Evolutionary conservation across 2,113 vertebrate genomes (phyloP), one percentile per base, ranked within the genome.

Genomic region (Gnathonemus longibarbis): DNA sequence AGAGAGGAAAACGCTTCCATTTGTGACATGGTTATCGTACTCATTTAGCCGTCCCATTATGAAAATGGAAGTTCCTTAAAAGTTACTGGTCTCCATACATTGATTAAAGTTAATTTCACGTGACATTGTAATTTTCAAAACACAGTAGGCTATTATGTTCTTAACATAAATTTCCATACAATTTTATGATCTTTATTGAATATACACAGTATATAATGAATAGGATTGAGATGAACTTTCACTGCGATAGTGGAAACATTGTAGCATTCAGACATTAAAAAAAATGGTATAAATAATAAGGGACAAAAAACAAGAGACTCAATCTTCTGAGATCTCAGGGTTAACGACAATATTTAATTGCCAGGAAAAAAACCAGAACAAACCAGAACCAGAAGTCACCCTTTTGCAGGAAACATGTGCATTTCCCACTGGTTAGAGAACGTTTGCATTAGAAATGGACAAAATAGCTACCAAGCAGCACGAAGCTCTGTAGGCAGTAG

Each of bases 61-160:
- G 87, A 88, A 88, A 88, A 39, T 62, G 87, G 56, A 58, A 66
- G 52, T 88, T 66, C 15, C 53, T 66, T 62, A 9, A 31, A 45
- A 24, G 7, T 15, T 53, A 56, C 50, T 13, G 6, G 49, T 19
- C 27, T 45, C 27, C 1, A 87, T 1, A 53, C 13, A 87, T n/a
- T 19, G 17, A 87, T 31, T 53, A 10, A 87, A 53, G 27, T 31
- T 52, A 1, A 52, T 52, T 52, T 52, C 13, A 87, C 50, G 39
- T 9, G 27, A 24, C 27, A 53, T 4, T 31, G 21, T 56, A 52
- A 15, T 35, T 53, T 11, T 53, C 49, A 52, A 17, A 87, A 52
- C 24, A 1, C 84, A 52, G 85, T 52, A 11, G 45, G 39, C 21
- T 46, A 5, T 48, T 48, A n/a, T 10, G 19, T 84, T 84, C 83